phyloP scores from a whole-genome alignment of 2,888 invertebrate genomes.

The Xestobium rufovillosum region DNA sequence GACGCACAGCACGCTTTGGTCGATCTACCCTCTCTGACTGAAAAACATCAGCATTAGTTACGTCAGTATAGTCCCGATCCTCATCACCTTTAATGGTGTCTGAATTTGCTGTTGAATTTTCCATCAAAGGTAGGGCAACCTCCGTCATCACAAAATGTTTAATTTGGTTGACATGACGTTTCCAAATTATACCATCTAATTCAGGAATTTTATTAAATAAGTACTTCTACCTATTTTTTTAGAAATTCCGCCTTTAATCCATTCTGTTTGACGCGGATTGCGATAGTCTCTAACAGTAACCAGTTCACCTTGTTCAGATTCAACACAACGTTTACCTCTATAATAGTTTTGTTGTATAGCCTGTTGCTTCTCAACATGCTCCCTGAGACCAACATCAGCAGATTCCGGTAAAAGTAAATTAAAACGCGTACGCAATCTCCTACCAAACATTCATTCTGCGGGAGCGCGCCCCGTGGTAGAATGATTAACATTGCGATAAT shows the following conservation, averaged over 20 bases:
- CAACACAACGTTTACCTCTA: slow-evolving; percentile 3
- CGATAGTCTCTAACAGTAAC: slow-evolving; percentile 9
- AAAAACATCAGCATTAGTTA: too few relatives aligned
- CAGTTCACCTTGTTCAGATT: slow-evolving; percentile 9
- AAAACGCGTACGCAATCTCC: slow-evolving; percentile 8
- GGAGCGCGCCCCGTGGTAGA: slow-evolving; percentile 6
- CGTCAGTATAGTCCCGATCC: too few relatives aligned
- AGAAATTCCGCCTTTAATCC: slow-evolving; percentile 9
- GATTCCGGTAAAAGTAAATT: slow-evolving; percentile 8
- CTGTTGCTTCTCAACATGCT: slow-evolving; percentile 6
- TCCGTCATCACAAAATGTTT: too few relatives aligned
- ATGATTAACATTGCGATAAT: slow-evolving; percentile 9
- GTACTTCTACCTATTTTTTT: slow-evolving; percentile 10
- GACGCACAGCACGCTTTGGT: too few relatives aligned
- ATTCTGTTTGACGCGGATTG: slow-evolving; percentile 10
- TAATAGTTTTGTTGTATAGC: slow-evolving; percentile 10
- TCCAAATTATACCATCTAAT: slow-evolving; percentile 10
- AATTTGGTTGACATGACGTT: slow-evolving; percentile 14
- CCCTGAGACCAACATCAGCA: slow-evolving; percentile 5
- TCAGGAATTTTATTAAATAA: slow-evolving; percentile 14
- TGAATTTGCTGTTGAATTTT: too few relatives aligned
- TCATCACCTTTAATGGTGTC: too few relatives aligned
- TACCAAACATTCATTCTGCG: slow-evolving; percentile 9
- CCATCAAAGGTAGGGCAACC: too few relatives aligned
- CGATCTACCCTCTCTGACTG: too few relatives aligned